Conservation (phyloP, 2,113 vertebrate species). For the Vicugna pacos region DNA sequence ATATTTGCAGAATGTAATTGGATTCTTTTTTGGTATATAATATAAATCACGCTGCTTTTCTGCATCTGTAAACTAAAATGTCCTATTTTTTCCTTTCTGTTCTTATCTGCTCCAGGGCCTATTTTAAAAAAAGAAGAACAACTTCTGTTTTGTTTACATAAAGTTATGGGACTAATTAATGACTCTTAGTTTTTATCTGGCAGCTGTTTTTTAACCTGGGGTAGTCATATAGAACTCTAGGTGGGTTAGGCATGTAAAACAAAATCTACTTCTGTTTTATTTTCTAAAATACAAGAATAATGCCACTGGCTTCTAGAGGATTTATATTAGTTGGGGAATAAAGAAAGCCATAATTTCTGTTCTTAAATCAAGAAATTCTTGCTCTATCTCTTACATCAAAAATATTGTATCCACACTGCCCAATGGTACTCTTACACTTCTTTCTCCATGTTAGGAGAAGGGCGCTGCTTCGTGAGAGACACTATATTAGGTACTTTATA, state of each 20-base stretch:
- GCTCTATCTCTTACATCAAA: background rate
- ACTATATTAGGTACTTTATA: background rate
- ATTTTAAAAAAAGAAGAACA: background rate
- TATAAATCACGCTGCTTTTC: slow-evolving; percentile 6
- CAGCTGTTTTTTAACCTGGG: background rate
- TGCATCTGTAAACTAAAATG: background rate
- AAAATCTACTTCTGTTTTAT: background rate
- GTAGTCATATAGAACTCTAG: background rate
- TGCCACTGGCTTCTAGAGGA: background rate
- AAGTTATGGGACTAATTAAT: background rate
- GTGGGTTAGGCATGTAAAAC: background rate
- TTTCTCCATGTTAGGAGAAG: slow-evolving; percentile 27
- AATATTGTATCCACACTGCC: background rate
- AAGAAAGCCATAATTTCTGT: background rate
- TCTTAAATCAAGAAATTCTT: slow-evolving; percentile 26
- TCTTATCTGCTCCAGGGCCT: background rate
- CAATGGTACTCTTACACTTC: background rate
- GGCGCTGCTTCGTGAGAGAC: background rate
- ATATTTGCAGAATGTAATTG: background rate
- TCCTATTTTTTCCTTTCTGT: background rate
- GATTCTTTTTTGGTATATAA: background rate
- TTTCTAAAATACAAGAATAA: slow-evolving; percentile 9
- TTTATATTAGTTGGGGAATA: background rate
- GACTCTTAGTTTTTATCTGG: background rate
- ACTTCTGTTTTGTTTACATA: background rate